phyloP scores from a whole-genome alignment of 2,888 invertebrate species.

The Dione vanillae region DNA sequence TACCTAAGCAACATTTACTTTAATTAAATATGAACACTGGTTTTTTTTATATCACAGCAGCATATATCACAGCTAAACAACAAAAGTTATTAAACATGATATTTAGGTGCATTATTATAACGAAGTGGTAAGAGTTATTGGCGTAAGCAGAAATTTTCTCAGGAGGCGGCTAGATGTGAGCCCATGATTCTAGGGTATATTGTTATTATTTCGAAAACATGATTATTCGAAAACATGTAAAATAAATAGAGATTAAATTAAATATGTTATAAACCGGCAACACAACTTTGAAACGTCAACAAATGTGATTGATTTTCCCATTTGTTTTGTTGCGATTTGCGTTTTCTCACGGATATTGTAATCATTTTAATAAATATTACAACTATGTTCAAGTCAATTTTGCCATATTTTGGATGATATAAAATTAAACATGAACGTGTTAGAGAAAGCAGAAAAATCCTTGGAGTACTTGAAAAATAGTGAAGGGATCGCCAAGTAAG shows the following conservation, averaged over 20 bases:
- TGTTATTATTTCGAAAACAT: too few species aligned
- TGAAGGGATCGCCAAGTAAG: conserved; percentile 72
- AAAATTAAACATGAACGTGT: conserved; percentile 69
- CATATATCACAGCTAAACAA: too few species aligned
- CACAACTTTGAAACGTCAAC: conserved; percentile 40
- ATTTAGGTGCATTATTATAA: too few species aligned
- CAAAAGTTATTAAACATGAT: too few species aligned
- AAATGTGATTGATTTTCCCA: conserved; percentile 63
- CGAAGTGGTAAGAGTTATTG: too few species aligned
- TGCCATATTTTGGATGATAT: conserved; percentile 50
- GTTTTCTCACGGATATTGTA: conserved; percentile 53
- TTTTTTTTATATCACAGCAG: too few species aligned
- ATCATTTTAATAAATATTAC: conserved; percentile 41
- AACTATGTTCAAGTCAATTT: conserved; percentile 54
- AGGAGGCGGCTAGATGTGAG: too few species aligned
- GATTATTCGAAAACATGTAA: not conserved
- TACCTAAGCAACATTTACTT: too few species aligned
- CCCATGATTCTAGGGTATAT: too few species aligned
- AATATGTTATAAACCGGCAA: conserved; percentile 18
- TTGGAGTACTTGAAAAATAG: conserved; percentile 74
- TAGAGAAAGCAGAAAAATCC: conserved; percentile 80
- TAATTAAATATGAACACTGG: too few species aligned
- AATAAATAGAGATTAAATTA: not conserved
- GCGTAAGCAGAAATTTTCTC: too few species aligned
- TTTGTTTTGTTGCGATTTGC: conserved; percentile 56